A percentile compares a stretch with the other conserved stretches of the same genome.
These are phyloP conservation scores for Rhincodon typus DNA, from an alignment of 2,797 vertebrate species.

Conservation along the genomic window DNA sequence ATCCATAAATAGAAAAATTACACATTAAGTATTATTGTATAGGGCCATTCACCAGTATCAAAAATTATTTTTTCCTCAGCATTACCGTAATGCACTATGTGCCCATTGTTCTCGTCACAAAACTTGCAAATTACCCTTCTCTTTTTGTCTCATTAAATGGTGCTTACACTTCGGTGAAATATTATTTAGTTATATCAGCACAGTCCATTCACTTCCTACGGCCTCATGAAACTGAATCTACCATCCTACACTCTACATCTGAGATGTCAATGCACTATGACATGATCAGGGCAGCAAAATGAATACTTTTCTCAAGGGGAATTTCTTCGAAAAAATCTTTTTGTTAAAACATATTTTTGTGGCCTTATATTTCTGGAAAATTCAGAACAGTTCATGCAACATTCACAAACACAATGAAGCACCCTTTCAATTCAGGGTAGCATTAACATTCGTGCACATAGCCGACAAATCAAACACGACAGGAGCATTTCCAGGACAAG, in stretches of 20 bases:
- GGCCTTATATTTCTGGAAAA: slow-evolving; percentile 29
- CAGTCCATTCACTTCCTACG: not conserved
- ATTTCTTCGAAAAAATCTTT: not conserved
- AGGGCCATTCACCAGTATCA: not conserved
- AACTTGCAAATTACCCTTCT: not conserved
- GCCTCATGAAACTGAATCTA: not conserved
- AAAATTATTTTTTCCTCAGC: not conserved
- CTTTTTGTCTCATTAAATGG: not conserved
- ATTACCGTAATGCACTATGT: not conserved
- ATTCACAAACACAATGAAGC: not conserved
- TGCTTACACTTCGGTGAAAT: not conserved
- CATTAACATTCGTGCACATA: slow-evolving; percentile 8
- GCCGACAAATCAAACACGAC: slow-evolving; percentile 24
- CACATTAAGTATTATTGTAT: not conserved
- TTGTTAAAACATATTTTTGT: not conserved
- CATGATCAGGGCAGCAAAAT: not conserved
- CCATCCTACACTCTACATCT: not conserved
- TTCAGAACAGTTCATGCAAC: slow-evolving; percentile 28
- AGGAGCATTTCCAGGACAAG: not conserved
- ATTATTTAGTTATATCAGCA: not conserved
- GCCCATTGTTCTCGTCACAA: not conserved
- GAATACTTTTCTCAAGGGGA: not conserved
- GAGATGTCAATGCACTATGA: not conserved
- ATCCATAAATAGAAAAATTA: not conserved
- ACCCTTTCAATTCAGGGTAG: not conserved